Base-by-base conservation (phyloP, 2,797 vertebrate species). In the Poecilia picta region DNA sequence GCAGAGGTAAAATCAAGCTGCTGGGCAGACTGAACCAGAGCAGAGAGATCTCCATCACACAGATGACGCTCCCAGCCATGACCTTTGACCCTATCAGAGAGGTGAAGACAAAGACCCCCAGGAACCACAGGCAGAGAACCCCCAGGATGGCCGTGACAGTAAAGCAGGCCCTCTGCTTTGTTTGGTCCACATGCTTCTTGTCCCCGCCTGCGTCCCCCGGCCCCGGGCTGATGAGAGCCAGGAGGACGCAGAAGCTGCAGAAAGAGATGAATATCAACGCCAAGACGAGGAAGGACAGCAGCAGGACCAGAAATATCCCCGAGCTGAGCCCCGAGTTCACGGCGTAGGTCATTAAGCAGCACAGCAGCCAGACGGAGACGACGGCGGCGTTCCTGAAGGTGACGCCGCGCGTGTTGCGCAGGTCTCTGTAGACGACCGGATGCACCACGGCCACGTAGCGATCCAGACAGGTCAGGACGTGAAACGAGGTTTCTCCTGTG, bases 371-470 rank as follows among this genome's bases (percentile, higher is more conserved):
- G 76, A 43, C 74, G 39, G 70, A 76, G 0, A 18, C 57, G 0
- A 79, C 39, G 41, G 45, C 33, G 0, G 72, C 25, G 59, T 90
- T 85, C 6, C 87, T 85, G 75, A 88, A 79, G 25, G 18, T 53
- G 66, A 76, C 55, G 3, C 75, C 74, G 1, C 33, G 41, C 0
- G 2, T n/a, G 2, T 74, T 53, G 12, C 72, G 81, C 1, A 87
- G 79, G 3, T 71, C 45, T 18, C 75, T 11, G 55, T 86, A 87
- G 45, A 33, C 41, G 66, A 83, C 23, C 10, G 87, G 87, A 31
- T 85, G 74, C 45, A 87, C 82, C 0, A 87, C 80, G 0, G 89
- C 89, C 74, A 90, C 39, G 55, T 85, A 88, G 8, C 81, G 77
- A 16, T 90, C 87, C n/a, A 86, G 10, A 55, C 77, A 86, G 47